Conservation (phyloP, 2,888 invertebrate species). For the Dasypolia templi region DNA sequence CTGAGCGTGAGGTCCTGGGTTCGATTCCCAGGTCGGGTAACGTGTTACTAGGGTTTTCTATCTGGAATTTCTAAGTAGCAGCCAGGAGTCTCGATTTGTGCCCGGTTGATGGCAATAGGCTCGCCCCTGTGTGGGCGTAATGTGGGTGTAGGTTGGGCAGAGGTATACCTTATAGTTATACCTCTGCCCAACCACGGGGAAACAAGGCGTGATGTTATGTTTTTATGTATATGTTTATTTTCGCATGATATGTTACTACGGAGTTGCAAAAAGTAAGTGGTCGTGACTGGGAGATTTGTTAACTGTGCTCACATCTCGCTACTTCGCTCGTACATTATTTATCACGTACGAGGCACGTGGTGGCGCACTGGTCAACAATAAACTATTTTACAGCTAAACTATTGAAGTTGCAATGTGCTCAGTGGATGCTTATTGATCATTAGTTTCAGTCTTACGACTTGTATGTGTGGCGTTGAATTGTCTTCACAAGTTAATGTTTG, state of each 20-base stretch:
- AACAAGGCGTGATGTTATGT: too few relatives aligned
- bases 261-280: conserved; percentile 68
- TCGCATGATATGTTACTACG: conserved; percentile 29
- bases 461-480: conserved; percentile 32
- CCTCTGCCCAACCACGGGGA: too few relatives aligned
- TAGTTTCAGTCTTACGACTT: conserved; percentile 58
- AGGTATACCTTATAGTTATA: too few relatives aligned
- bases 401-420: conserved; percentile 68
- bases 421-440: conserved; percentile 70
- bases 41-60: too few relatives aligned
- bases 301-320: conserved; percentile 69
- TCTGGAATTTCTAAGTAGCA: too few relatives aligned
- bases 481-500: conserved; percentile 54
- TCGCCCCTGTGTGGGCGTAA: too few relatives aligned
- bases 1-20: too few relatives aligned
- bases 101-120: too few relatives aligned
- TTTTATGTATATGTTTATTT: conserved; percentile 43
- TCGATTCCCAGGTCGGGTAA: too few relatives aligned
- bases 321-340: conserved; percentile 78
- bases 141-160: too few relatives aligned
- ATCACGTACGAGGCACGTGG: conserved; percentile 83
- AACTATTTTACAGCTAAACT: conserved; percentile 77
- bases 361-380: conserved; percentile 73
- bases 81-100: too few relatives aligned
- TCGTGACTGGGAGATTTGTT: conserved; percentile 75